These are phyloP conservation scores for Gymnarchus niloticus DNA, from an alignment of 2,113 vertebrate genomes.

Conservation along the genomic window DNA sequence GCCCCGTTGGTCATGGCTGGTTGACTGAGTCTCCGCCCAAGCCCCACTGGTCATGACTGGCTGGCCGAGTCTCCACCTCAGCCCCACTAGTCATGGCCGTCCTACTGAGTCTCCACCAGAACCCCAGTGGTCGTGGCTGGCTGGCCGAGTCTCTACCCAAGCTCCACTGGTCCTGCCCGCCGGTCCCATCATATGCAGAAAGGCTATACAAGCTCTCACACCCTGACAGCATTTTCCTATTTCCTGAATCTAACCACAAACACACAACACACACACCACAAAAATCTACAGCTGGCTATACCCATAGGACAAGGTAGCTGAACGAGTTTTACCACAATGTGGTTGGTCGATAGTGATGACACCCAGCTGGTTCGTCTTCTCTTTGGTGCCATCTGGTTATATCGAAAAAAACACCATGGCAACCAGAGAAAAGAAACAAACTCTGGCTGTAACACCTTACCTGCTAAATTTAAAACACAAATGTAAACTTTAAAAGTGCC, in stretches of 20 bases:
- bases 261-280: background rate
- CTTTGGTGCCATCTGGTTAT: background rate
- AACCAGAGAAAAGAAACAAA: background rate
- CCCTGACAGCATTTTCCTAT: too few relatives aligned
- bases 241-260: background rate
- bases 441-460: background rate
- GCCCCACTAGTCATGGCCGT: too few relatives aligned
- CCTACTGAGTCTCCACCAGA: too few relatives aligned
- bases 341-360: background rate
- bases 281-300: background rate
- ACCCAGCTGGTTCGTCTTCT: background rate
- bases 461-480: background rate
- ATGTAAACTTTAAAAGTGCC: background rate
- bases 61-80: too few relatives aligned
- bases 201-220: background rate
- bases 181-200: background rate
- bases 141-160: too few relatives aligned
- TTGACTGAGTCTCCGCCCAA: too few relatives aligned
- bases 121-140: too few relatives aligned
- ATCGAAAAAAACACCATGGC: conserved; percentile 4
- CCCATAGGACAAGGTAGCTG: background rate
- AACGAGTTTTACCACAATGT: background rate
- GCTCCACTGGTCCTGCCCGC: too few relatives aligned
- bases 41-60: too few relatives aligned
- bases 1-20: too few relatives aligned